Base-by-base conservation (phyloP, 2,113 vertebrate species). In the Poecile atricapillus region DNA sequence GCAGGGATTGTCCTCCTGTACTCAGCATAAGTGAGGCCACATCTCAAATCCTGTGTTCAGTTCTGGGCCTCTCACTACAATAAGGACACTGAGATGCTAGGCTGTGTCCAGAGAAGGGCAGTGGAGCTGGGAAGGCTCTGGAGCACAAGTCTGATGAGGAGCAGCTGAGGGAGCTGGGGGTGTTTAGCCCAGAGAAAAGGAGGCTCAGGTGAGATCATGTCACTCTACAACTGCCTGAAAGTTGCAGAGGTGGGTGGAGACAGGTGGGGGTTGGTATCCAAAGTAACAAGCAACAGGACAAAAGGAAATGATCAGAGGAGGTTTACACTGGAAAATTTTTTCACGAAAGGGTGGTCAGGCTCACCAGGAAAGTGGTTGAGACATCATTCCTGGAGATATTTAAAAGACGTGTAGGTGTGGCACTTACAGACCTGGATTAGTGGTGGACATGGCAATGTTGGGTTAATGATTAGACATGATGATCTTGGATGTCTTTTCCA, bases 391-490 rank as follows among this genome's bases (percentile, higher is more conserved):
- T 35, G 6, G 39, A 30, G 30, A 24, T 35, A 30, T 55, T 70
- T 47, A 55, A 39, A 53, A 55, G 16, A 47, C 0, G 0, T 41
- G n/a, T n/a, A 21, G 13, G 30, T 3, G 13, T 17, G 13, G n/a
- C 47, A 41, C 13, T 41, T 41, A 31, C 1, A 13, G 56, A 47
- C n/a, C 30, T 47, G 28, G 21, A 37, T 71, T 49, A 49, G 16
- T 19, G 25, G 21, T 19, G 17, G 17, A 43, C 25, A 64, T 44
- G 22, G 50, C 27, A 44, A 6, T 65, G 22, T 22, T 88, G 58
- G 25, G 22, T 56, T 49, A 33, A 37, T 33, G 35, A 27, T 33
- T 27, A 35, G 35, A 73, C 12, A 37, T 20, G 6, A 33, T 27
- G 4, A 44, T 27, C 25, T 33, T 65, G 37, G 31, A 23, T 0